phyloP scores from a whole-genome alignment of 2,113 vertebrate genomes.

The Porphyrio hochstetteri region DNA sequence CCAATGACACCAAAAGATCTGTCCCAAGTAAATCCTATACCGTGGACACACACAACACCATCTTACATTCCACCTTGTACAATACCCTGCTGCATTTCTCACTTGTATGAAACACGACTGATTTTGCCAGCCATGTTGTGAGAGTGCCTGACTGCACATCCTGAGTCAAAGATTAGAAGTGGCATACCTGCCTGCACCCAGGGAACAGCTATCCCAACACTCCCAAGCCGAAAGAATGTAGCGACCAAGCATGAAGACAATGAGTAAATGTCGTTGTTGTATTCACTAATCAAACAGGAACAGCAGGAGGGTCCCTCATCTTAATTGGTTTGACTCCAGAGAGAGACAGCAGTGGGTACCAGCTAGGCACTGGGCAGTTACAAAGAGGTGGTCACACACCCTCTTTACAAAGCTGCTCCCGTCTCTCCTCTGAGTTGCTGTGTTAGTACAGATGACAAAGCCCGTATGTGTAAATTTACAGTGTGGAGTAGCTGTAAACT shows the following conservation, averaged over 20 bases:
- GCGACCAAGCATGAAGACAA: conserved; percentile 10
- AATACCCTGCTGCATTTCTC: background rate
- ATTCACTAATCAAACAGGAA: conserved; percentile 39
- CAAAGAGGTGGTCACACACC: accelerated
- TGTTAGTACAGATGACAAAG: background rate
- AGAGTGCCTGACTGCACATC: background rate
- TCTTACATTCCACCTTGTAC: background rate
- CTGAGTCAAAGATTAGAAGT: background rate
- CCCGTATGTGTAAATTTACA: background rate
- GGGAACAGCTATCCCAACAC: background rate
- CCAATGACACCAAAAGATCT: background rate
- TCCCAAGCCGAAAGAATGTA: conserved; percentile 28
- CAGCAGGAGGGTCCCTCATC: conserved; percentile 25
- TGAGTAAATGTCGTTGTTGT: background rate
- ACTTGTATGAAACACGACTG: background rate
- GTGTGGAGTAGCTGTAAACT: background rate
- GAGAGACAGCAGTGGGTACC: background rate
- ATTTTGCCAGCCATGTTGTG: background rate
- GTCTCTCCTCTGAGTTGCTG: background rate
- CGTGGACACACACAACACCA: background rate
- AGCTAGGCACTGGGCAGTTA: background rate
- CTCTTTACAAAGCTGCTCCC: background rate
- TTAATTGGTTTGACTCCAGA: background rate
- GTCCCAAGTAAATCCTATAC: background rate
- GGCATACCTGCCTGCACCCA: conserved; percentile 18